Evolutionary conservation across 2,888 invertebrate genomes (phyloP).

Genomic region (Parnassius orleans): DNA sequence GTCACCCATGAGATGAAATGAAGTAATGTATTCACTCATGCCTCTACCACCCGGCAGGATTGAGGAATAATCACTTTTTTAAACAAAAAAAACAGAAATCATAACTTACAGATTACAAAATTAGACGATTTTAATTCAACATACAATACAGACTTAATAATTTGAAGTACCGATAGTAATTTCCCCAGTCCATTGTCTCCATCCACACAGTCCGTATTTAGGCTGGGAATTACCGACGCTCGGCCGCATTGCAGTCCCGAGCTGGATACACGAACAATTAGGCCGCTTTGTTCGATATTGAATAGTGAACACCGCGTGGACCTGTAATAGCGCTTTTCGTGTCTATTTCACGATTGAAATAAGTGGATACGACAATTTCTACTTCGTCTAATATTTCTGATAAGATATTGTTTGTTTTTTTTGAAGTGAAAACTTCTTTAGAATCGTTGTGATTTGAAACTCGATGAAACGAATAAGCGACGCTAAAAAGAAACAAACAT

Average conservation of each 20-base stretch:
- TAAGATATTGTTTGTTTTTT: no score
- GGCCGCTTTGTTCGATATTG: slow-evolving; percentile 72
- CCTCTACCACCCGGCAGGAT: no score
- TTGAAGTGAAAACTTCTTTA: no score
- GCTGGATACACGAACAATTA: slow-evolving; percentile 62
- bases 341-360: slow-evolving; percentile 45
- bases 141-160: neutral
- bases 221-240: slow-evolving; percentile 23
- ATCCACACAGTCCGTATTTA: slow-evolving; percentile 23
- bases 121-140: slow-evolving; percentile 2
- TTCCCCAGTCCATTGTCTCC: slow-evolving; percentile 25
- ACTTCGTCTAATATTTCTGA: no score
- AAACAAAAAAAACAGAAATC: neutral
- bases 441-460: no score
- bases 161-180: slow-evolving; percentile 21
- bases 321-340: slow-evolving; percentile 50
- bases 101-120: neutral
- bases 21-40: no score
- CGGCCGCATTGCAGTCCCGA: slow-evolving; percentile 31
- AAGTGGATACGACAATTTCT: slow-evolving; percentile 36
- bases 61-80: no score
- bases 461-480: no score
- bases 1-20: no score
- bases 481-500: no score
- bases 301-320: slow-evolving; percentile 54